phyloP scores from a whole-genome alignment of 2,113 vertebrate species.

The Piaya cayana region DNA sequence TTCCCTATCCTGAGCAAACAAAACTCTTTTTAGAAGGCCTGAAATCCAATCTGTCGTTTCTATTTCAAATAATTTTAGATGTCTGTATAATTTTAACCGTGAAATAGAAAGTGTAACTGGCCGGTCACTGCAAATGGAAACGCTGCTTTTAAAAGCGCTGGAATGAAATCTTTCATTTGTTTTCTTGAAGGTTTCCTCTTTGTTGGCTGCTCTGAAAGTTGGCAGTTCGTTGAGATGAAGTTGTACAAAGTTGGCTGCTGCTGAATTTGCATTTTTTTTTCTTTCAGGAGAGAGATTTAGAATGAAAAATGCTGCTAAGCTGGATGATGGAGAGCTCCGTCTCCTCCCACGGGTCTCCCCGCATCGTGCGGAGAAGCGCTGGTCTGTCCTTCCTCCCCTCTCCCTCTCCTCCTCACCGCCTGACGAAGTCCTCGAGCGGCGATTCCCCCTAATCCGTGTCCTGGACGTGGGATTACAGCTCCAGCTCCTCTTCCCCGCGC shows the following conservation, averaged over 20 bases:
- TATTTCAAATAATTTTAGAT: conserved; percentile 18
- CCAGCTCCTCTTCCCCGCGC: conserved; percentile 39
- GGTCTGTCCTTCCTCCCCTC: neutral
- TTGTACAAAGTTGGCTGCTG: conserved; percentile 34
- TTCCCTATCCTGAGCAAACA: conserved; percentile 27
- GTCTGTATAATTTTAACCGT: conserved; percentile 32
- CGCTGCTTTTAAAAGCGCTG: neutral
- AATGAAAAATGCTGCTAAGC: neutral
- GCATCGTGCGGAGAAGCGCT: neutral
- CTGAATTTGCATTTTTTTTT: conserved; percentile 27
- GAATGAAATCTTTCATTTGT: conserved; percentile 4
- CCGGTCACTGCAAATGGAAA: neutral
- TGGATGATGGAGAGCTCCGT: neutral
- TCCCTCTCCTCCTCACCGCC: no score
- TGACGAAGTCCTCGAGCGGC: neutral
- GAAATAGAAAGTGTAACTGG: neutral
- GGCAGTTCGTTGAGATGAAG: neutral
- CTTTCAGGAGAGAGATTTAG: neutral
- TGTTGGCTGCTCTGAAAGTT: conserved; percentile 25
- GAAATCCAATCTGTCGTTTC: conserved; percentile 15
- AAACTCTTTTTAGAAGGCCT: conserved; percentile 8
- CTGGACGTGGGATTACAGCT: conserved; percentile 61
- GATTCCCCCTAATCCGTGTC: neutral
- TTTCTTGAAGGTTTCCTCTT: neutral
- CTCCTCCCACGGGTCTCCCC: neutral